Conservation (phyloP, 2,797 vertebrate species). For the Mus spretus region DNA sequence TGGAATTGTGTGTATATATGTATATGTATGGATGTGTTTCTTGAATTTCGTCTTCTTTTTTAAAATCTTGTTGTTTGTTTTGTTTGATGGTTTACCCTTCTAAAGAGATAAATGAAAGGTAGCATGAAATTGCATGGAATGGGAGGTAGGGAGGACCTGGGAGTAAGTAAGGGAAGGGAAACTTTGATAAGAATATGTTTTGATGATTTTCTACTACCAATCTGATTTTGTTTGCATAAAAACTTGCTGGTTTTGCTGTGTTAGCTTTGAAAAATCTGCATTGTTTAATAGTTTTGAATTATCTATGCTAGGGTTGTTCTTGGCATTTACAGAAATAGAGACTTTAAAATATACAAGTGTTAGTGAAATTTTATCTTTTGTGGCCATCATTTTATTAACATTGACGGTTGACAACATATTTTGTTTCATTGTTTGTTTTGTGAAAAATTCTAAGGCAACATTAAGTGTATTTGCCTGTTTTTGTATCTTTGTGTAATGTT, state of each 20-base stretch:
- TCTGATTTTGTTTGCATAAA: background rate
- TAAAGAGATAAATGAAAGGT: background rate
- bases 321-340: background rate
- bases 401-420: background rate
- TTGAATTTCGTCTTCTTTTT: background rate
- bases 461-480: background rate
- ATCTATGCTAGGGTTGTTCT: background rate
- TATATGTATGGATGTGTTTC: background rate
- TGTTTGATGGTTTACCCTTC: background rate
- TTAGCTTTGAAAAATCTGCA: background rate
- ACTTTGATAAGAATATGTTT: background rate
- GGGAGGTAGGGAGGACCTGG: background rate
- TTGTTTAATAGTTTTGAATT: background rate
- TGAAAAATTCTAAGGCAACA: background rate
- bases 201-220: background rate
- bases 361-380: background rate
- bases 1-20: background rate
- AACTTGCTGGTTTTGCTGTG: background rate
- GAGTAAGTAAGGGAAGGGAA: background rate
- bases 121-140: background rate
- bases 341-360: background rate
- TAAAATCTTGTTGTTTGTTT: background rate
- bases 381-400: background rate
- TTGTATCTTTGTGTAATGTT: background rate
- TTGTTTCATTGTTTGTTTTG: background rate